phyloP scores from a whole-genome alignment of 2,113 vertebrate genomes.

The Platysternon megacephalum region DNA sequence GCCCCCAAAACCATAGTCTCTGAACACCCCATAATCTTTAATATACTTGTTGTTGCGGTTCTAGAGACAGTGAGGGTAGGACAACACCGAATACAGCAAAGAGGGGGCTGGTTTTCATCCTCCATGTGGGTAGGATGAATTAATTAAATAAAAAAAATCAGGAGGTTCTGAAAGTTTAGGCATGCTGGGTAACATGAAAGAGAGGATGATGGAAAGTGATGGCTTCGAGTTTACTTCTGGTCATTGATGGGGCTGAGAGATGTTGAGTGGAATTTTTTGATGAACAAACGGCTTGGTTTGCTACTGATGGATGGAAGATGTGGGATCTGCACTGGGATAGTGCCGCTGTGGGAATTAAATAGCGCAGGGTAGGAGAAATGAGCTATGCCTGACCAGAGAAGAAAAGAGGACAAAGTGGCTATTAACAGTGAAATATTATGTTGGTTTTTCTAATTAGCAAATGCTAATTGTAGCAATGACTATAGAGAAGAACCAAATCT shows the following conservation, averaged over 20 bases:
- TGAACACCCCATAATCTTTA: neutral
- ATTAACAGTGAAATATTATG: conserved; percentile 67
- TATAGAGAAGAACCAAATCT: conserved; percentile 55
- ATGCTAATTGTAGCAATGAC: conserved; percentile 62
- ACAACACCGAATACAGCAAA: neutral
- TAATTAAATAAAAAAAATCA: neutral
- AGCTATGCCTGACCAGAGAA: conserved; percentile 47
- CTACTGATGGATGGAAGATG: conserved; percentile 64
- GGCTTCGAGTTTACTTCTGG: conserved; percentile 54
- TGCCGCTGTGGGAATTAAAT: conserved; percentile 42
- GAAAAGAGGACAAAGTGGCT: conserved; percentile 35
- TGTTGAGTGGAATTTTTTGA: conserved; percentile 58
- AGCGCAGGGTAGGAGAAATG: conserved; percentile 55
- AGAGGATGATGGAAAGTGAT: conserved; percentile 54
- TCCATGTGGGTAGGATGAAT: neutral
- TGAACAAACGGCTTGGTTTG: conserved; percentile 57
- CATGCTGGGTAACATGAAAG: neutral
- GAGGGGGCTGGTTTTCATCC: neutral
- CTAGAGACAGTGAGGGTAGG: neutral
- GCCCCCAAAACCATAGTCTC: neutral
- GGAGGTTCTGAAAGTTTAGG: neutral
- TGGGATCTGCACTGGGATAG: conserved; percentile 49
- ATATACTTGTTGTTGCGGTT: neutral
- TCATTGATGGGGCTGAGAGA: conserved; percentile 29
- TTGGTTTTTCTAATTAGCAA: conserved; percentile 60